Conservation (phyloP, 1,140 invertebrate species). For the Dermatophagoides farinae region DNA sequence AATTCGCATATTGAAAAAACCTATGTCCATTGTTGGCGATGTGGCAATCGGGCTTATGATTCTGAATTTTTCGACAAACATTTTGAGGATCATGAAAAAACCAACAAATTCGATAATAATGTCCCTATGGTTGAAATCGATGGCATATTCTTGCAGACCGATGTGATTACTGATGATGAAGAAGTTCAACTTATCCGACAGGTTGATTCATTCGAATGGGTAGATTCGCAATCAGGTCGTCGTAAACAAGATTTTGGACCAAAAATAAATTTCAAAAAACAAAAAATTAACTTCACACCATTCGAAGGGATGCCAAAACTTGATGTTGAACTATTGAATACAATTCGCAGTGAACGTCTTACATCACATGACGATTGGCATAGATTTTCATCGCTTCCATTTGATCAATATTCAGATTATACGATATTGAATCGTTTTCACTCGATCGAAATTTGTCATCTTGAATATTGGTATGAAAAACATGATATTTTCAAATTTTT, state of each 20-base stretch:
- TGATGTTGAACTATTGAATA: slow-evolving; percentile 58
- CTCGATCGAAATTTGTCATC: slow-evolving; percentile 84
- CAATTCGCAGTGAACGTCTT: slow-evolving; percentile 32
- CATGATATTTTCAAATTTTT: slow-evolving; percentile 38
- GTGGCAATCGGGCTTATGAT: slow-evolving; percentile 15
- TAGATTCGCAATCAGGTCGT: slow-evolving; percentile 78
- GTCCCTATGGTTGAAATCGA: slow-evolving; percentile 21
- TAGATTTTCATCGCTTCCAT: not conserved
- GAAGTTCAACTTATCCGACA: slow-evolving; percentile 40
- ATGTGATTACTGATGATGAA: slow-evolving; percentile 55
- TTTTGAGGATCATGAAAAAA: not conserved
- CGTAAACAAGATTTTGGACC: slow-evolving; percentile 90
- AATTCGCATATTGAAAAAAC: slow-evolving; percentile 38
- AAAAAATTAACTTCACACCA: slow-evolving; percentile 49
- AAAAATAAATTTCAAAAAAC: slow-evolving; percentile 93
- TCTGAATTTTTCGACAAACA: slow-evolving; percentile 6
- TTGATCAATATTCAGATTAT: slow-evolving; percentile 24
- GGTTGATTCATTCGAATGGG: slow-evolving; percentile 67
- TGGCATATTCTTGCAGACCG: slow-evolving; percentile 29
- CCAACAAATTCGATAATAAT: not conserved
- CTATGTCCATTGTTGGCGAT: slow-evolving; percentile 21
- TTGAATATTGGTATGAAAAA: slow-evolving; percentile 63
- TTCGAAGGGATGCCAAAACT: slow-evolving; percentile 73
- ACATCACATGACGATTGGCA: not conserved
- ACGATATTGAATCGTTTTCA: slow-evolving; percentile 47